Evolutionary conservation across 2,888 invertebrate species (phyloP), one percentile per base, ranked within the genome.

Genomic region (Eumacrocentrus americanus): DNA sequence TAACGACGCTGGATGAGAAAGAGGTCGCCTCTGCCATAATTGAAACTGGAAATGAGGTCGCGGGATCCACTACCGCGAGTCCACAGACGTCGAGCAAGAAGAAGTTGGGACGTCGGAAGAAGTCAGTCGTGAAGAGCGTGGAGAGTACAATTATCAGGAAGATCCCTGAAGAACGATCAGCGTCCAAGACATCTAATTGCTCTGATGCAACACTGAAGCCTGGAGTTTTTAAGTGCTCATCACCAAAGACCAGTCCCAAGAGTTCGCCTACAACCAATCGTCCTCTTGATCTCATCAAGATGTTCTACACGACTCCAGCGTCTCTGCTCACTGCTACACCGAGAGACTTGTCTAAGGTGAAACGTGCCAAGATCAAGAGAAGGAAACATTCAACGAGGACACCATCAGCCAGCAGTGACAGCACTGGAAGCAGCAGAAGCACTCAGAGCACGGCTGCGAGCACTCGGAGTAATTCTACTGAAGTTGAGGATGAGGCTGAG

Each of bases 401-500:
- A 2, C 72, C 78, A 0, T 79, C 78, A 1, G 66, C 76, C 7
- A 76, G 76, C 64, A 76, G 77, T 62, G 76, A 79, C 65, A 78
- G 79, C 47, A 76, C 79, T 51, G 77, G 77, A 63, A 80, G 79
- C 50, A 75, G 77, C 22, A 72, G 72, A 37, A 75, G 72, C 20
- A 70, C 70, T 2, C 72, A 75, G 12, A 76, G 75, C 16, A 77
- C 72, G 40, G 68, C 72, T n/a, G 74, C 76, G 58, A 76, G 74
- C 18, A 75, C 75, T 11, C 29, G 25, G n/a, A 50, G 50, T 35
- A 78, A 72, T 62, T 80, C 70, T 67, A 83, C 83, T 67, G 80
- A 82, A 12, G 71, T 72, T 53, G 80, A 81, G 56, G 86, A 86
- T 57, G 85, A 86, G 44, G 66, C 67, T n/a, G 78, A 75, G 38